Conservation (phyloP, 2,797 vertebrate species). For the Rousettus madagascariensis region DNA sequence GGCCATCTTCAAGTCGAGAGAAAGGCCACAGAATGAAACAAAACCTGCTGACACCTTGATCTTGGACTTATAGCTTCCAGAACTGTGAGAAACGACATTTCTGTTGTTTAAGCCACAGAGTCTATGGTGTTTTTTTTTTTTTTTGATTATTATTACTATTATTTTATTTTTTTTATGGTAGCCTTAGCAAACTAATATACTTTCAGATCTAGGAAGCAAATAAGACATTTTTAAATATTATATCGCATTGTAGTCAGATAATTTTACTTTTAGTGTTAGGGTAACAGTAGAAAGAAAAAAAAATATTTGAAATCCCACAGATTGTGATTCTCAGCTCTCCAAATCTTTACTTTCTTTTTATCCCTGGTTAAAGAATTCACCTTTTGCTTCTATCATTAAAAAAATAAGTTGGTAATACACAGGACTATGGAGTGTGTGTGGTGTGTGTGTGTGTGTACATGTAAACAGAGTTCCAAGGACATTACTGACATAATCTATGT, state of each 20-base stretch:
- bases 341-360: not conserved
- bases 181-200: not conserved
- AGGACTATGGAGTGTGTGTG: not conserved
- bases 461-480: too few relatives aligned
- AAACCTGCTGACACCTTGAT: not conserved
- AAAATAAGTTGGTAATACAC: not conserved
- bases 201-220: not conserved
- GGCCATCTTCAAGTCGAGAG: rapidly evolving
- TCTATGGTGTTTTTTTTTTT: not conserved
- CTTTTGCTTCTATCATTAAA: not conserved
- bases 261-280: not conserved
- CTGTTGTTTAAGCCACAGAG: not conserved
- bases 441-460: not conserved
- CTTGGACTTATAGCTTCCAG: not conserved
- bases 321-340: not conserved
- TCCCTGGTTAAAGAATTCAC: not conserved
- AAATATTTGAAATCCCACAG: not conserved
- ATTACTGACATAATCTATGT: not conserved
- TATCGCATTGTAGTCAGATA: not conserved
- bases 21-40: rapidly evolving
- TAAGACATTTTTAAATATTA: not conserved
- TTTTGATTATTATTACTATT: not conserved
- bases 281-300: not conserved
- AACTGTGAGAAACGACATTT: not conserved
- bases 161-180: not conserved